These are phyloP conservation scores for Leucosticte australis DNA, from an alignment of 2,113 vertebrate genomes.

Conservation along the genomic window DNA sequence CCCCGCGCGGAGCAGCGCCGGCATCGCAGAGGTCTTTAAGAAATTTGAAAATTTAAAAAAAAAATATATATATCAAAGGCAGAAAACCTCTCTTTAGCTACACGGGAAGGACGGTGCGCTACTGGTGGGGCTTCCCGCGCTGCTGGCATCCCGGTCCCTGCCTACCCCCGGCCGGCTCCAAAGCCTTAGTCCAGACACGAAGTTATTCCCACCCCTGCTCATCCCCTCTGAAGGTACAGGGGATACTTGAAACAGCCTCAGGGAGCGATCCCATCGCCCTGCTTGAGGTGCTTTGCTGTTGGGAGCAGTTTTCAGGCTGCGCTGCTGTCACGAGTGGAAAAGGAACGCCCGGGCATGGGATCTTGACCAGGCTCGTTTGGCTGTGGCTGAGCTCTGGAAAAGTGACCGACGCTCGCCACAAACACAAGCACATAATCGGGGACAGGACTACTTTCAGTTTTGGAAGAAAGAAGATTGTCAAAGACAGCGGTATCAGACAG, in stretches of 20 bases:
- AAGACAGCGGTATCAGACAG: neutral
- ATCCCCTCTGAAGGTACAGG: neutral
- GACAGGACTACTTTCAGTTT: neutral
- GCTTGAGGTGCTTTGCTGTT: rapidly evolving
- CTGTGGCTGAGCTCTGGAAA: neutral
- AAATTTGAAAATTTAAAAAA: neutral
- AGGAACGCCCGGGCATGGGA: rapidly evolving
- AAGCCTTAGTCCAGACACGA: rapidly evolving
- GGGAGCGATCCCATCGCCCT: rapidly evolving
- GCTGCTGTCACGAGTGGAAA: rapidly evolving
- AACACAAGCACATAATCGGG: rapidly evolving
- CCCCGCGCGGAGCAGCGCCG: neutral
- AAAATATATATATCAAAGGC: no score
- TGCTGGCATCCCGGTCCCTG: neutral
- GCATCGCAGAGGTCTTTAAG: rapidly evolving
- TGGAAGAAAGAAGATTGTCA: neutral
- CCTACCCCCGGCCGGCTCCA: neutral
- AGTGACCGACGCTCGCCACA: neutral
- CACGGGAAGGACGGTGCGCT: neutral
- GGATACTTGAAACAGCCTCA: neutral
- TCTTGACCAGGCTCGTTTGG: rapidly evolving
- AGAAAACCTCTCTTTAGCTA: rapidly evolving
- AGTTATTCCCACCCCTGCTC: neutral
- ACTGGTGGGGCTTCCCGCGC: rapidly evolving
- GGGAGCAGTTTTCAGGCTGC: neutral